Evolutionary conservation across 2,888 invertebrate genomes (phyloP), one percentile per base, ranked within the genome.

Genomic region (Trissonchulus latispiculum): DNA sequence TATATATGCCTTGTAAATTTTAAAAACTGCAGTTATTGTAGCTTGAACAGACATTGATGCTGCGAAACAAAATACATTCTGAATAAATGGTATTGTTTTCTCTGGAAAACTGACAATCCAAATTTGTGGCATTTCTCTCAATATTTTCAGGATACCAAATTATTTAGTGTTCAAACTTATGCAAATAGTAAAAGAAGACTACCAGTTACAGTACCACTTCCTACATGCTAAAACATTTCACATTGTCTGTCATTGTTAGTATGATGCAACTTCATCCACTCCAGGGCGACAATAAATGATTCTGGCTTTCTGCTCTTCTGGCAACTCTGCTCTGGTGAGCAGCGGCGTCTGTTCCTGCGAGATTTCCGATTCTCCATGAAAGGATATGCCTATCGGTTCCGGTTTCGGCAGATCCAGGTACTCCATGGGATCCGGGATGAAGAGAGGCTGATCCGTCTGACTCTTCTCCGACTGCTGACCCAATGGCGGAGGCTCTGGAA

Each of bases 281-380:
- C 48, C 72, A 23, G 68, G 36, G 29, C 61, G 72, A 37, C 67
- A 73, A 32, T 72, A 73, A 2, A 73, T 35, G 23, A 69, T 72
- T 23, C 61, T 37, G 3, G 73, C 73, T 59, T 73, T 73, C 61
- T 73, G 66, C 33, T 73, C 73, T 23, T 73, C 73, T 1, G 69
- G 61, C 32, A 15, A 28, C 8, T 71, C 37, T 2, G 33, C 2
- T 2, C 69, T 2, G 35, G 2, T 70, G 2, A 73, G 2, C 2
- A 73, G 70, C 1, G 73, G 73, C 2, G 71, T 28, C 36, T 59
- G 28, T 73, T 73, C 73, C 2, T 28, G 29, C 2, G 48, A 33
- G 61, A 73, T 72, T 72, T 73, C 73, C 29, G 70, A 28, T 23
- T 61, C 28, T n/a, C 36, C 69, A 36, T 73, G 73, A 29, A 36